Base-by-base conservation (phyloP, 1,140 invertebrate species). In the Portunus trituberculatus region DNA sequence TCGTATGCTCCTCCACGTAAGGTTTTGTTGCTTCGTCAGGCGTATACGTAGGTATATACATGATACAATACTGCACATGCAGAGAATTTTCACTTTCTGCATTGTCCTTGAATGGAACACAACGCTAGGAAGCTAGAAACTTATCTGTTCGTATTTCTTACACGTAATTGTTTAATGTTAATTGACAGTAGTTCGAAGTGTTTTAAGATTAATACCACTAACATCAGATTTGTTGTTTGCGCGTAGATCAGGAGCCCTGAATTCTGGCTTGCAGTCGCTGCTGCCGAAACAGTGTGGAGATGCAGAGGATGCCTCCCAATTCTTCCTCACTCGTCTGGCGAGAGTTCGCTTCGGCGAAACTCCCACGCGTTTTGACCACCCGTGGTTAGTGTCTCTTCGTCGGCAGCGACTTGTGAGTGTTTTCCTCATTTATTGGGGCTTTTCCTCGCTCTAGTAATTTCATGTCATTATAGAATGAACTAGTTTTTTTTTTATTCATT, bases 361-460 rank as follows among this genome's bases (percentile, higher is more conserved):
- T 1, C 87, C 93, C 45, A n/a, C 87, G 4, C 52, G 86, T 16
- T 90, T 89, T 16, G 52, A 94, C 87, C 20, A 39, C 1, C 93
- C 93, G 16, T 94, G 93, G 93, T 83, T 94, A 1, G 93, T 76
- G 31, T 39, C 93, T 10, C 87, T 94, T 4, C 59, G 87, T 4
- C 12, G 76, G 25, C 76, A 39, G 67, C 83, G 29, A 39, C 32
- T 46, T 4, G 92, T 93, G 83, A 93, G 67, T 10, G 29, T 32
- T 29, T 25, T 20, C 31, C 0, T 28, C 28, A 46, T 45, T 91
- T 8, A 46, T 31, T 90, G n/a, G 25, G 12, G 20, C 16, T 59
- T 14, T 59, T 4, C 3, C 52, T 12, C 16, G 52, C 16, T 10
- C 52, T 59, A 10, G 52, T 59, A 4, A 59, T 14, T 10, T 4